These are phyloP conservation scores for Cryptoleucopteryx plumbea DNA, from an alignment of 2,113 vertebrate species.

Conservation along the genomic window DNA sequence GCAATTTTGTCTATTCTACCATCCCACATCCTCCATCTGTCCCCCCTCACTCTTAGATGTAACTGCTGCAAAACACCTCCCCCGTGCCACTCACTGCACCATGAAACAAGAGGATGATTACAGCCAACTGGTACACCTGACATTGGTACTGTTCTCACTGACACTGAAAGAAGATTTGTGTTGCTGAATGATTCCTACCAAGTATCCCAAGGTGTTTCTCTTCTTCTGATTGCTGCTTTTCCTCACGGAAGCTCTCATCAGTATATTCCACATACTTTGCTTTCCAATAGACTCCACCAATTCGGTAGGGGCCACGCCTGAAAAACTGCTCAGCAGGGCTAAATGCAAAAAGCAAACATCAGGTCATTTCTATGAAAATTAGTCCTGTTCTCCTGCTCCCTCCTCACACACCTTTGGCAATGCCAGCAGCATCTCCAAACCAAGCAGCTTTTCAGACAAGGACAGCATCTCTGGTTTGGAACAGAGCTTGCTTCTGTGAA, in stretches of 20 bases:
- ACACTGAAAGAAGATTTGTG: neutral
- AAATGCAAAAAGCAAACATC: neutral
- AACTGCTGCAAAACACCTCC: neutral
- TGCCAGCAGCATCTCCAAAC: neutral
- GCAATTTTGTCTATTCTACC: neutral
- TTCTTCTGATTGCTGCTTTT: conserved; percentile 52
- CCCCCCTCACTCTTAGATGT: neutral
- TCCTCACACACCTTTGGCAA: neutral
- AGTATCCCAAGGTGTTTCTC: conserved; percentile 76
- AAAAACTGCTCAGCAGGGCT: conserved; percentile 73
- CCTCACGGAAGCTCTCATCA: conserved; percentile 72
- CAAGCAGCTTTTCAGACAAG: neutral
- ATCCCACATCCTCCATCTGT: neutral
- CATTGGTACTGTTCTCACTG: neutral
- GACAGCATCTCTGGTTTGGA: neutral
- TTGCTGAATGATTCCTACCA: conserved; percentile 42
- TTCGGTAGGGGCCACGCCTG: conserved; percentile 17
- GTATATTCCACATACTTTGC: conserved; percentile 73
- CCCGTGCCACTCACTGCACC: neutral
- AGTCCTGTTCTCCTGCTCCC: neutral
- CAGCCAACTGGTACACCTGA: neutral
- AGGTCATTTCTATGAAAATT: neutral
- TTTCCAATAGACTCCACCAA: conserved; percentile 78
- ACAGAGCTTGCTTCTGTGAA: neutral
- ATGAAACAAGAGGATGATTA: neutral